Conservation (phyloP, 2,113 vertebrate species). For the Chionomys nivalis region DNA sequence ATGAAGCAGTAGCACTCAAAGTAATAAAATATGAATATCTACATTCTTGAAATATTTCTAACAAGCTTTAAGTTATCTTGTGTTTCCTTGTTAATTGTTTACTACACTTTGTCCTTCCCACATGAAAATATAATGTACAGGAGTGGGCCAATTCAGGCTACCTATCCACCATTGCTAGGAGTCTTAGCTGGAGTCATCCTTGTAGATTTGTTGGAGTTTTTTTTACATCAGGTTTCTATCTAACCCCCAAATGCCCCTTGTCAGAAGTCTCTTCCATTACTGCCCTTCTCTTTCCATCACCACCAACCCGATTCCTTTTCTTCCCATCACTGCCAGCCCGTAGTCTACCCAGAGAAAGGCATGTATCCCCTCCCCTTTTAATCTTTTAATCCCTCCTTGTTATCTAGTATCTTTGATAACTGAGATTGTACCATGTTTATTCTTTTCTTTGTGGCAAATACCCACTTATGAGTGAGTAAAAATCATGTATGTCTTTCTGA, state of each 20-base stretch:
- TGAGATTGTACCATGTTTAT: neutral
- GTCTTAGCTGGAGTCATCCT: neutral
- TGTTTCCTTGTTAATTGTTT: neutral
- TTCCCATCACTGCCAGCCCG: neutral
- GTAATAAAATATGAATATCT: neutral
- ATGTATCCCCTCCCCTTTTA: neutral
- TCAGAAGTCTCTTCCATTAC: neutral
- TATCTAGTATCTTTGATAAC: neutral
- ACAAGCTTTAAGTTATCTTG: neutral
- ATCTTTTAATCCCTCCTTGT: neutral
- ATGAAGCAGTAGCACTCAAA: neutral
- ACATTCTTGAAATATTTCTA: neutral
- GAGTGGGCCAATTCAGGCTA: neutral
- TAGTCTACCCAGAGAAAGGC: neutral
- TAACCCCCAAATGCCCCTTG: neutral
- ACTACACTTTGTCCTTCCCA: neutral
- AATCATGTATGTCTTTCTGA: neutral
- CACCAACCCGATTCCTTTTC: neutral
- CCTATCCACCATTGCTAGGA: neutral
- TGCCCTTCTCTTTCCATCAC: rapidly evolving
- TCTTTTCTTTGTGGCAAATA: neutral
- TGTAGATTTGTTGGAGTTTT: neutral
- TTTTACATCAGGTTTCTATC: neutral
- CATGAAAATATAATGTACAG: neutral
- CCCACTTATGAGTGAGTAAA: neutral